Percentiles rank a stretch among this genome's conserved stretches.
Conservation (phyloP, 2,797 vertebrate species). For the Gymnodraco acuticeps region DNA sequence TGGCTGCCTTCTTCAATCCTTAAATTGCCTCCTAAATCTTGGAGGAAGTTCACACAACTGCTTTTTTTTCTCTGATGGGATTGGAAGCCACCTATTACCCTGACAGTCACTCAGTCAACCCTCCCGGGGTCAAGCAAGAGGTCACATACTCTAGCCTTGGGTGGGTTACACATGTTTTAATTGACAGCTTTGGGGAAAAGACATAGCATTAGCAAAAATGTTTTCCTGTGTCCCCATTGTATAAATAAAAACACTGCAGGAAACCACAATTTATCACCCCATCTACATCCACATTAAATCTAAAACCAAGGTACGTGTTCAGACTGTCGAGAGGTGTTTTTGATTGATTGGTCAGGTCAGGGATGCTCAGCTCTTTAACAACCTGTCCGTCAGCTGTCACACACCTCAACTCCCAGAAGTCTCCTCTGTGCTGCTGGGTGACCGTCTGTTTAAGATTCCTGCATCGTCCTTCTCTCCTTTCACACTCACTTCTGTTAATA, state of each 20-base stretch:
- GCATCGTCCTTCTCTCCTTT: conserved; percentile 15
- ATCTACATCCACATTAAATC: conserved; percentile 17
- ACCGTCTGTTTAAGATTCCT: conserved; percentile 25
- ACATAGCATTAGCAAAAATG: conserved; percentile 14
- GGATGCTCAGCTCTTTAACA: conserved; percentile 35
- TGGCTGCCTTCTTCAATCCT: conserved; percentile 52
- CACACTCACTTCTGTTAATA: conserved; percentile 14
- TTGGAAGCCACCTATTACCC: conserved; percentile 54
- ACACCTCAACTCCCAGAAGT: conserved; percentile 25
- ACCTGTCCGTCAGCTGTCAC: conserved; percentile 51
- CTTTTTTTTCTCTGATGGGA: conserved; percentile 39
- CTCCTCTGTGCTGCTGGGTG: conserved; percentile 24
- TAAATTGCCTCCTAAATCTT: conserved; percentile 74
- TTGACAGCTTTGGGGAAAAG: conserved; percentile 25
- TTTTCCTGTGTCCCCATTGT: conserved; percentile 1
- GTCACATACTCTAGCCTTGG: conserved; percentile 47
- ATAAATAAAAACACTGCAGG: conserved; percentile 5
- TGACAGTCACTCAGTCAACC: conserved; percentile 47
- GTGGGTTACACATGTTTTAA: conserved; percentile 44
- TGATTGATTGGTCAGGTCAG: conserved; percentile 53
- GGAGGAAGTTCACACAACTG: conserved; percentile 31
- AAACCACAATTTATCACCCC: not conserved
- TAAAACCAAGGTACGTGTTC: not conserved
- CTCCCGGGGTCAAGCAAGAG: conserved; percentile 25
- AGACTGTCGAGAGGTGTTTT: conserved; percentile 5